Percentiles rank a stretch among this genome's conserved stretches.
These are phyloP conservation scores for Porites cylindrica DNA, from an alignment of 92 coral and sea anemone genomes.

Conservation along the genomic window DNA sequence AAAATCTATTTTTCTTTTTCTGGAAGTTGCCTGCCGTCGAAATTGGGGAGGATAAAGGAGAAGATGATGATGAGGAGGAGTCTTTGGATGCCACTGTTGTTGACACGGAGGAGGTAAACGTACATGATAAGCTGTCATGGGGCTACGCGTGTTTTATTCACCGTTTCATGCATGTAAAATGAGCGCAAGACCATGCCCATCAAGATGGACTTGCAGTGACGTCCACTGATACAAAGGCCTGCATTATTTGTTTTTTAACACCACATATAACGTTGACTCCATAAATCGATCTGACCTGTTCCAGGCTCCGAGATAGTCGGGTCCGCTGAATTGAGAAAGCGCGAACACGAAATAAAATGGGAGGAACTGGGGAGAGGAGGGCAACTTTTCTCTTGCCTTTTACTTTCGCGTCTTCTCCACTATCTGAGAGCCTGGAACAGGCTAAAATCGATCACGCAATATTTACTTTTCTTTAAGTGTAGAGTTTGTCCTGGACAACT, in stretches of 20 bases:
- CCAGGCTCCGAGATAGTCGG: too few relatives aligned
- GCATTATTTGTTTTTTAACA: constrained; percentile 25
- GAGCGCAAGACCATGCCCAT: constrained; percentile 25
- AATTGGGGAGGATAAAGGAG: constrained; percentile 8
- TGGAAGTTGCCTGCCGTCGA: constrained; percentile 34
- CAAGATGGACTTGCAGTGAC: too few relatives aligned
- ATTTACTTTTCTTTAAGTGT: constrained; percentile 13
- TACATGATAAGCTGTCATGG: constrained; percentile 11
- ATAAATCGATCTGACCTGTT: neutral
- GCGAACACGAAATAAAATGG: too few relatives aligned
- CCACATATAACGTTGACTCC: constrained; percentile 18
- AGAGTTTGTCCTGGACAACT: constrained; percentile 15
- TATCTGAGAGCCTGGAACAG: too few relatives aligned
- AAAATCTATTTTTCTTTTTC: constrained; percentile 40
- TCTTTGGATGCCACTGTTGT: constrained; percentile 16
- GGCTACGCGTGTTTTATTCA: constrained; percentile 13
- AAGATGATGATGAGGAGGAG: constrained; percentile 1
- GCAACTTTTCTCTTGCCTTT: too few relatives aligned
- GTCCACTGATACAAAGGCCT: neutral
- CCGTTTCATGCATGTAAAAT: constrained; percentile 16
- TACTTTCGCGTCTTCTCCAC: too few relatives aligned
- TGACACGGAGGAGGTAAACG: constrained; percentile 25
- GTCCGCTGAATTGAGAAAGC: too few relatives aligned
- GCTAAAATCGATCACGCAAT: neutral
- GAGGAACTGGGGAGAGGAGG: too few relatives aligned